Base-by-base conservation (phyloP, 2,113 vertebrate species). In the Cichladusa arquata region DNA sequence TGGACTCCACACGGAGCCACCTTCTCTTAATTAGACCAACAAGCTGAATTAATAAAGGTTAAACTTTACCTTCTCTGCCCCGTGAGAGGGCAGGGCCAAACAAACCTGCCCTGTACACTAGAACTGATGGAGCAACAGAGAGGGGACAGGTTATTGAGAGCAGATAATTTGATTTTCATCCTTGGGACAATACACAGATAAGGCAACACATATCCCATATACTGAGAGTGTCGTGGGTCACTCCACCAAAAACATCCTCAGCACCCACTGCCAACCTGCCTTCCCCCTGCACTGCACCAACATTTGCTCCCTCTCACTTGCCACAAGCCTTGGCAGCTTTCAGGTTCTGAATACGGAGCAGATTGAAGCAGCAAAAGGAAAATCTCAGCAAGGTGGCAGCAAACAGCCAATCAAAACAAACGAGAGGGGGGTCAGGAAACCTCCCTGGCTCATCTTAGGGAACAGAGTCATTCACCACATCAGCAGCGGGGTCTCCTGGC, bases 351-450 rank as follows among this genome's bases (percentile, higher is more conserved):
- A 51, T 13, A 50, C 89, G 86, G 56, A 92, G 28, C 2, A 12
- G 70, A 85, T 53, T 90, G 66, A 85, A 85, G 74, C 38, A 89
- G 70, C 58, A 38, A 73, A 94, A 72, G 62, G 65, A 61, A 93
- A 87, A 90, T 80, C 85, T 94, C 95, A 91, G 93, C 90, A 94
- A 95, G 93, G 90, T 96, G 95, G 95, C 96, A 95, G 94, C 93
- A 95, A 90, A 89, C 89, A 78, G 61, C 78, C 74, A 90, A 92
- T 33, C 87, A 95, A 77, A 91, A 70, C 67, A 92, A 94, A 91
- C 6, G 40, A 44, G 23, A 8, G 0, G 0, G 44, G 0, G 44
- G 34, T 54, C 31, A 44, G 45, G 19, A 90, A 81, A 64, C 42
- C 36, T 83, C 34, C 45, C 54, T 3, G 24, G 19, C 22, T 70